phyloP scores from a whole-genome alignment of 2,888 invertebrate genomes.

The Euphydryas editha region DNA sequence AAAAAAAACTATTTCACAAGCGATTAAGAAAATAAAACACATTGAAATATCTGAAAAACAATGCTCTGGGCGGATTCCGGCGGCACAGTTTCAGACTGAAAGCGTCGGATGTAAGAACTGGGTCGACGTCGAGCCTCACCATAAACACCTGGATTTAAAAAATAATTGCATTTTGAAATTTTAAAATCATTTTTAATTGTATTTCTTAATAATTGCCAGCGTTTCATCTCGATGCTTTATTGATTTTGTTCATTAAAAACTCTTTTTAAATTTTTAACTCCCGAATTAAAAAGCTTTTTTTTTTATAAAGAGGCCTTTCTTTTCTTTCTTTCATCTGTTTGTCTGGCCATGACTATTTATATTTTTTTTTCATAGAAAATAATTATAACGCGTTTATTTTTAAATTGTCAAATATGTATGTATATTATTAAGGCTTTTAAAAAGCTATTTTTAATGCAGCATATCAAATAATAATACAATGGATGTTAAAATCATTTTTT shows the following conservation, averaged over 20 bases:
- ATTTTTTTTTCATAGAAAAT: too few relatives aligned
- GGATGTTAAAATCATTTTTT: neutral
- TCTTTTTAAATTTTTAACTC: neutral
- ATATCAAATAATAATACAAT: neutral
- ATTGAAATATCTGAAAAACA: conserved; percentile 29
- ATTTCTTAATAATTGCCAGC: neutral
- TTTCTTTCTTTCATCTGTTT: neutral
- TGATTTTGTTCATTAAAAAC: neutral
- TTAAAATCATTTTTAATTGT: conserved; percentile 6
- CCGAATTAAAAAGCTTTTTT: neutral
- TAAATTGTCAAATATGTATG: too few relatives aligned
- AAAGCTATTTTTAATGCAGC: too few relatives aligned
- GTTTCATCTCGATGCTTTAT: neutral
- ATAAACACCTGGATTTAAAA: conserved; percentile 27
- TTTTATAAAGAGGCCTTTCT: too few relatives aligned
- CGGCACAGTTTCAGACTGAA: conserved; percentile 28
- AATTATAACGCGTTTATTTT: too few relatives aligned
- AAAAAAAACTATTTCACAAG: conserved; percentile 8
- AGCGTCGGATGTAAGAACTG: conserved; percentile 25
- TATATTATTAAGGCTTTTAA: too few relatives aligned
- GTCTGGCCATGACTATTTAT: neutral
- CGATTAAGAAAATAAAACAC: conserved; percentile 27
- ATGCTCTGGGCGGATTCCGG: conserved; percentile 21
- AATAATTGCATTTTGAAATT: conserved; percentile 21
- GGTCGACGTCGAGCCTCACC: conserved; percentile 22